Conservation (phyloP, 2,797 vertebrate species). For the Rhinatrema bivittatum region DNA sequence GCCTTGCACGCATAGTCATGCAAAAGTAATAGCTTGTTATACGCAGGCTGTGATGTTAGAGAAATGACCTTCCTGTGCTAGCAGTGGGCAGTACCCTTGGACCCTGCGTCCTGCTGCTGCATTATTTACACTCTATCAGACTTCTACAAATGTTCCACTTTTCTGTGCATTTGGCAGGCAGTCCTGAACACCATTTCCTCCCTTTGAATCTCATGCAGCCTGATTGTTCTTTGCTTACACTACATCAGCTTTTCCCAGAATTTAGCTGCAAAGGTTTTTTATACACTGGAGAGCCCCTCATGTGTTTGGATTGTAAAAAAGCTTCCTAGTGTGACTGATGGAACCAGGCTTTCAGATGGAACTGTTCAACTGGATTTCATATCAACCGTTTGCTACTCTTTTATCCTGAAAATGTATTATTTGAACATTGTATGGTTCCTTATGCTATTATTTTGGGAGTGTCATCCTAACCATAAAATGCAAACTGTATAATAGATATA, state of each 20-base stretch:
- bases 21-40: no score
- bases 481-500: no score
- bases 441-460: background rate
- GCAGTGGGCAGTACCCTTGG: constrained; percentile 15
- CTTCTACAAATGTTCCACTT: constrained; percentile 42
- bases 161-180: constrained; percentile 48
- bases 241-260: constrained; percentile 55
- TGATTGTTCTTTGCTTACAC: constrained; percentile 55
- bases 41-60: no score
- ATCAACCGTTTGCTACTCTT: background rate
- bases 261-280: constrained; percentile 43
- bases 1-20: no score
- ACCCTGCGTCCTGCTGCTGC: constrained; percentile 20
- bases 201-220: constrained; percentile 54
- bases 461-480: background rate
- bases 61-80: constrained; percentile 4
- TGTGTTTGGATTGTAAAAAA: no score
- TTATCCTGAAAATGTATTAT: background rate
- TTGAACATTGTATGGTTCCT: background rate
- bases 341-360: no score
- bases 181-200: constrained; percentile 55
- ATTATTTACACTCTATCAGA: constrained; percentile 22
- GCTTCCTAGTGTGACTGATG: no score
- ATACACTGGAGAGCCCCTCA: constrained; percentile 48
- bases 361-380: constrained; percentile 14